Evolutionary conservation across 2,797 vertebrate species (phyloP).

Genomic region (Synanceia verrucosa): DNA sequence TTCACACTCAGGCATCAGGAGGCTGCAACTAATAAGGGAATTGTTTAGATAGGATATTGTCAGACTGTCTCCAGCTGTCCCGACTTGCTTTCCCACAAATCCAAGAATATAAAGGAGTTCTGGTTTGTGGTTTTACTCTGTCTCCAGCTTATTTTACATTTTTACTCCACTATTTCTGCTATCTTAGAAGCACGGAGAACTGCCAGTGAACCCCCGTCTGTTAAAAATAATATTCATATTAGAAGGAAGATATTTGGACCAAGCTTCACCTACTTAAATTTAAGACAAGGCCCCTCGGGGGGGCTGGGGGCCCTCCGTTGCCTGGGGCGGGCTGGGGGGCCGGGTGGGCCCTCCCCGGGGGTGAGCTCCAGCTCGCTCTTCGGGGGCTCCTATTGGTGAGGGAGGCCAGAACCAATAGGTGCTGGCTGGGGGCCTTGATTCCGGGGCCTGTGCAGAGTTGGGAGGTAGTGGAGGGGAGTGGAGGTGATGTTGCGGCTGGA

Average conservation of each 20-base stretch:
- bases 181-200: not conserved
- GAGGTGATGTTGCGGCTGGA: too few species aligned
- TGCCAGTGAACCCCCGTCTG: not conserved
- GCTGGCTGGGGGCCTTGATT: too few species aligned
- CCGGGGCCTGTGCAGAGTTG: too few species aligned
- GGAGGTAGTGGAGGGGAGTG: too few species aligned
- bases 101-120: not conserved
- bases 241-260: not conserved
- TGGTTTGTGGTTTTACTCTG: not conserved
- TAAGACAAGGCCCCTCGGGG: not conserved
- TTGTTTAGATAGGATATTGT: slow-evolving; percentile 7
- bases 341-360: too few species aligned
- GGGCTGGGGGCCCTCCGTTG: too few species aligned
- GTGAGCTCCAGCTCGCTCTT: too few species aligned
- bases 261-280: not conserved
- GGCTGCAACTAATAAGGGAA: slow-evolving; percentile 6
- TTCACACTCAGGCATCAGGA: not conserved
- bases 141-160: not conserved
- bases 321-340: too few species aligned
- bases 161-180: not conserved
- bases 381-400: too few species aligned
- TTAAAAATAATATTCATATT: not conserved
- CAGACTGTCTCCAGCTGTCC: slow-evolving; percentile 18
- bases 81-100: not conserved
- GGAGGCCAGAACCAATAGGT: too few species aligned